Percentiles rank a stretch among this genome's conserved stretches.
phyloP scores from a whole-genome alignment of 1,140 invertebrate species.

The Heliothis virescens region DNA sequence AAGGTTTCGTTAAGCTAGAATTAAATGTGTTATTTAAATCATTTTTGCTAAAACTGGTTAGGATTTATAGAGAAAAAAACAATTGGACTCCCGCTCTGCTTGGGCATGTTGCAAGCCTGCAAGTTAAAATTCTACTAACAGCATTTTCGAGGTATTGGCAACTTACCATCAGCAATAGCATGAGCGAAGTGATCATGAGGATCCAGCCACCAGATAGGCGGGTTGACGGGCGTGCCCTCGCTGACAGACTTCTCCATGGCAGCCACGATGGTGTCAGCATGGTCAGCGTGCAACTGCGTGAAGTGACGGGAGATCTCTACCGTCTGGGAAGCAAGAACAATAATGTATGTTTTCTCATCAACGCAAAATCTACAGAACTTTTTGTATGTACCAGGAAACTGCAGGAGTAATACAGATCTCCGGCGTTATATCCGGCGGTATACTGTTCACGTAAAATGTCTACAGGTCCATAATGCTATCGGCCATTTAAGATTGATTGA shows the following conservation, averaged over 20 bases:
- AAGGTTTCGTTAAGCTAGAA: background rate
- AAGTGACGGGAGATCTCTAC: constrained; percentile 89
- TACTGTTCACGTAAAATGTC: too few relatives aligned
- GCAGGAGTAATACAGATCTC: too few relatives aligned
- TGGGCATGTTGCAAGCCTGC: too few relatives aligned
- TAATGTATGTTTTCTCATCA: background rate
- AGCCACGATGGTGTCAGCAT: constrained; percentile 88
- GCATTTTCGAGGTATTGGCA: background rate
- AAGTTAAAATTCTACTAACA: constrained; percentile 75
- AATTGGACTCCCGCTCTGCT: too few relatives aligned
- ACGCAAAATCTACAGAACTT: too few relatives aligned
- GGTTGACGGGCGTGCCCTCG: constrained; percentile 91
- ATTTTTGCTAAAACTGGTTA: background rate
- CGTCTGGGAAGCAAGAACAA: constrained; percentile 75
- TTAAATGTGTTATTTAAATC: background rate
- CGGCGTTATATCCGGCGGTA: too few relatives aligned
- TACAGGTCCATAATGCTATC: too few relatives aligned
- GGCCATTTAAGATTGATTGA: too few relatives aligned
- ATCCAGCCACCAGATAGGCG: constrained; percentile 97
- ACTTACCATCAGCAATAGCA: constrained; percentile 89
- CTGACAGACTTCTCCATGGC: constrained; percentile 87
- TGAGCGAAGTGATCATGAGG: constrained; percentile 89
- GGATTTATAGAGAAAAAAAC: too few relatives aligned
- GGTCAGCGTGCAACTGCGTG: constrained; percentile 90
- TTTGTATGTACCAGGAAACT: too few relatives aligned